Conservation (phyloP, 2,113 vertebrate species). For the Promerops cafer region DNA sequence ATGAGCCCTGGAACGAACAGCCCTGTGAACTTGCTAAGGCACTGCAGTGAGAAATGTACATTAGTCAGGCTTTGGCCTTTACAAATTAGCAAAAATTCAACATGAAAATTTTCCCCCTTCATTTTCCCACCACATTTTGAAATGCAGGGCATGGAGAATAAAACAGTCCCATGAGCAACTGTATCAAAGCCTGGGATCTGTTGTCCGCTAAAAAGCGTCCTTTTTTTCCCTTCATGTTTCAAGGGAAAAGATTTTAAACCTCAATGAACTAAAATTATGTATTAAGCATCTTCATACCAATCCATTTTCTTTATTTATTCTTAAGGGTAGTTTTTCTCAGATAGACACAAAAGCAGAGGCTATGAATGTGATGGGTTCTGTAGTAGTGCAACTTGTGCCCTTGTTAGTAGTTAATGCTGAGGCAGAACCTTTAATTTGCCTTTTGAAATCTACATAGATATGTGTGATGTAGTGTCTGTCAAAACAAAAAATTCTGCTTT, state of each 20-base stretch:
- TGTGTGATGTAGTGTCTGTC: not conserved
- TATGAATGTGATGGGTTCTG: not conserved
- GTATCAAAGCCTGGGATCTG: not conserved
- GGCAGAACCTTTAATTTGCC: not conserved
- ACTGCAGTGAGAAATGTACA: not conserved
- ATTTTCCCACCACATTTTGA: not conserved
- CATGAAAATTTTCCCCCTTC: not conserved
- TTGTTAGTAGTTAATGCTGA: rapidly evolving
- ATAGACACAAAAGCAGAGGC: not conserved
- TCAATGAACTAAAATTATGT: not conserved
- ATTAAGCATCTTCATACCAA: not conserved
- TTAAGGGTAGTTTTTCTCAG: not conserved
- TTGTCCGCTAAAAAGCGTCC: not conserved
- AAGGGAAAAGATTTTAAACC: not conserved
- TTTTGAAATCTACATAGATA: not conserved
- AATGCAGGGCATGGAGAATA: not conserved
- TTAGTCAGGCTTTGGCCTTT: slow-evolving; percentile 44
- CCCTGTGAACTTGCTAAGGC: slow-evolving; percentile 1
- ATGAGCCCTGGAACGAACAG: not conserved
- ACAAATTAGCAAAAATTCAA: slow-evolving; percentile 53
- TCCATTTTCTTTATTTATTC: not conserved
- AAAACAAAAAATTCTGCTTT: not conserved
- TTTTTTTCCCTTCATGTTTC: not conserved
- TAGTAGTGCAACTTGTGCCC: not conserved
- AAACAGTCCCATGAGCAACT: not conserved